Percentiles rank a stretch among this genome's conserved stretches.
These are phyloP conservation scores for Alitta virens DNA, from an alignment of 2,888 invertebrate genomes.

Conservation along the genomic window DNA sequence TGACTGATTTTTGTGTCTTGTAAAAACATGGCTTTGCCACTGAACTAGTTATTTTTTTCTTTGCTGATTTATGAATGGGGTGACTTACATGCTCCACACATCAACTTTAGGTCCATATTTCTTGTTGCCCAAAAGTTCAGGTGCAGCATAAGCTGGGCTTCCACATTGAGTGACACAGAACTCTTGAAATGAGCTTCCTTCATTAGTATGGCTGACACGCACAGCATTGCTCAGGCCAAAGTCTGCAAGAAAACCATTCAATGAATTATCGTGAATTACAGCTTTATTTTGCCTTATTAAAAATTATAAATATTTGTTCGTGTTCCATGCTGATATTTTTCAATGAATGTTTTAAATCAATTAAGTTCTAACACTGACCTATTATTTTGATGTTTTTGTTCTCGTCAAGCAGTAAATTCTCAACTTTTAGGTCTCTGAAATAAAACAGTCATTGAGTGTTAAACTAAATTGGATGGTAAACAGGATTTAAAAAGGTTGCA, in stretches of 20 bases:
- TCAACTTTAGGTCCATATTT: slow-evolving; percentile 54
- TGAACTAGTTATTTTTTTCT: no score
- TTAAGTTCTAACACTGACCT: slow-evolving; percentile 36
- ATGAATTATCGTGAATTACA: no score
- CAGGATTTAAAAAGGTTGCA: no score
- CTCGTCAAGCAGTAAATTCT: slow-evolving; percentile 53
- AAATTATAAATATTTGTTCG: not conserved
- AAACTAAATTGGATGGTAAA: no score
- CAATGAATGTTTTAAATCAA: not conserved
- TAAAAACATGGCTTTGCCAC: no score
- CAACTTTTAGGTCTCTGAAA: slow-evolving; percentile 56
- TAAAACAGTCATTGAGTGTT: slow-evolving; percentile 5
- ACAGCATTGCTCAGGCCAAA: slow-evolving; percentile 54
- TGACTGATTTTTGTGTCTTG: no score
- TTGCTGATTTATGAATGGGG: no score
- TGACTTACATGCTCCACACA: slow-evolving; percentile 56
- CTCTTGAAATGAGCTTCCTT: slow-evolving; percentile 39
- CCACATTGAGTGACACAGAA: slow-evolving; percentile 55
- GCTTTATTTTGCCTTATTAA: not conserved
- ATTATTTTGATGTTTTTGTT: slow-evolving; percentile 53
- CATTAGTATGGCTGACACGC: slow-evolving; percentile 37
- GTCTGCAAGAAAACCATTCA: slow-evolving; percentile 34
- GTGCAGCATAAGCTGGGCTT: slow-evolving; percentile 56
- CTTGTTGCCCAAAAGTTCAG: slow-evolving; percentile 52
- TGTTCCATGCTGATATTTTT: not conserved